These are phyloP conservation scores for Oxycera nigricornis DNA, from an alignment of 2,888 invertebrate genomes.

Conservation along the genomic window DNA sequence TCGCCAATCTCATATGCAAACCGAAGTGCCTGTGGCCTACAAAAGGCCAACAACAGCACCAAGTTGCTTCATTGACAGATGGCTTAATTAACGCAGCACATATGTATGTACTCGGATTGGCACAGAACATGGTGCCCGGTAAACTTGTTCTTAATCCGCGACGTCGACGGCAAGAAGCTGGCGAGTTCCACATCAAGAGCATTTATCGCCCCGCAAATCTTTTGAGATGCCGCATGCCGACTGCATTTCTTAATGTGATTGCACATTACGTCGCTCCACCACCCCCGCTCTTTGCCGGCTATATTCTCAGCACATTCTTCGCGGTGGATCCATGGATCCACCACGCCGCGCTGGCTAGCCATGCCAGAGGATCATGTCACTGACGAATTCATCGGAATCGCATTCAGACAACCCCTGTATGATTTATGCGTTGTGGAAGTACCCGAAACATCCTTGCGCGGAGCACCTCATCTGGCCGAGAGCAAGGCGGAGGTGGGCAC, in stretches of 20 bases:
- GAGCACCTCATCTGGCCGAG: neutral
- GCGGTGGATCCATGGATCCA: neutral
- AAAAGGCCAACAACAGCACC: constrained; percentile 10
- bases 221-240: constrained; percentile 23
- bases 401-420: constrained; percentile 24
- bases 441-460: neutral
- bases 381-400: constrained; percentile 34
- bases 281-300: neutral
- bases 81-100: constrained; percentile 35
- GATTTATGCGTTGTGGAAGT: constrained; percentile 32
- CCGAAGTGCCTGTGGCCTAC: neutral
- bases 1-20: too few relatives aligned
- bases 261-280: constrained; percentile 3
- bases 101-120: constrained; percentile 27
- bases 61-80: constrained; percentile 23
- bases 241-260: constrained; percentile 23
- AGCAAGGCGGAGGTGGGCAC: neutral
- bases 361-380: neutral
- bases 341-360: neutral
- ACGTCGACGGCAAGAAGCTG: constrained; percentile 19
- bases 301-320: neutral
- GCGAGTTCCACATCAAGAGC: constrained; percentile 29
- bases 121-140: constrained; percentile 25
- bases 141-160: constrained; percentile 24
- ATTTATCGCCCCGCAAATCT: constrained; percentile 30